Evolutionary conservation across 2,797 vertebrate species (phyloP).

Genomic region (Trichosurus vulpecula): DNA sequence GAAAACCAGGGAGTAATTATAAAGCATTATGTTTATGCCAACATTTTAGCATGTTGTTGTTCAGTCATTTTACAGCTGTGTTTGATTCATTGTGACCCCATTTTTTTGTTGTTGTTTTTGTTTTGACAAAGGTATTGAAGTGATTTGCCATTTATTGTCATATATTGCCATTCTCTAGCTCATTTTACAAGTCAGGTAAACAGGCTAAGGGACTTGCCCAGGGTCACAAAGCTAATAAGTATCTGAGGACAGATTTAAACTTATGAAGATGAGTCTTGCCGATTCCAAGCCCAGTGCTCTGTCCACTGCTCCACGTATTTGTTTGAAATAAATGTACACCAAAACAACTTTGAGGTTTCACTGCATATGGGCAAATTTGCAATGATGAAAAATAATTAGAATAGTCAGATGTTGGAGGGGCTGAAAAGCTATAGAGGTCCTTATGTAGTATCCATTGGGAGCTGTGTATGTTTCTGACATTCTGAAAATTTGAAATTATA

Average conservation of each 20-base stretch:
- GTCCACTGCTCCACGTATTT: not conserved
- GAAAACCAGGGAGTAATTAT: not conserved
- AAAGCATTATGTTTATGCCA: not conserved
- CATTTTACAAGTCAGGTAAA: too few relatives aligned
- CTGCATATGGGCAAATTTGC: not conserved
- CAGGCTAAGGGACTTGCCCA: too few relatives aligned
- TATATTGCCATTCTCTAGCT: not conserved
- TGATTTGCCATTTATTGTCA: not conserved
- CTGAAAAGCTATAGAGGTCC: not conserved
- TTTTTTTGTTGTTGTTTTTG: not conserved
- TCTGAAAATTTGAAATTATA: not conserved
- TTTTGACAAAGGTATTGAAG: not conserved
- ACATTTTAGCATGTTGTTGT: not conserved
- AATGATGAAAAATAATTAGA: not conserved
- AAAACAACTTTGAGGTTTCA: not conserved
- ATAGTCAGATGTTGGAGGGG: not conserved
- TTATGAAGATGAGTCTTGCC: too few relatives aligned
- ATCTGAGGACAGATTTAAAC: too few relatives aligned
- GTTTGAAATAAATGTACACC: not conserved
- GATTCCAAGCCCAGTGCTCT: too few relatives aligned
- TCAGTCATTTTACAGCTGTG: not conserved
- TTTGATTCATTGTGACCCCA: not conserved
- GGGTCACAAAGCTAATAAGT: too few relatives aligned
- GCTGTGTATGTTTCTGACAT: not conserved
- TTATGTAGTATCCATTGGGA: too few relatives aligned